These are phyloP conservation scores for Hydrochoerus hydrochaeris DNA, from an alignment of 2,113 vertebrate genomes.

Conservation along the genomic window DNA sequence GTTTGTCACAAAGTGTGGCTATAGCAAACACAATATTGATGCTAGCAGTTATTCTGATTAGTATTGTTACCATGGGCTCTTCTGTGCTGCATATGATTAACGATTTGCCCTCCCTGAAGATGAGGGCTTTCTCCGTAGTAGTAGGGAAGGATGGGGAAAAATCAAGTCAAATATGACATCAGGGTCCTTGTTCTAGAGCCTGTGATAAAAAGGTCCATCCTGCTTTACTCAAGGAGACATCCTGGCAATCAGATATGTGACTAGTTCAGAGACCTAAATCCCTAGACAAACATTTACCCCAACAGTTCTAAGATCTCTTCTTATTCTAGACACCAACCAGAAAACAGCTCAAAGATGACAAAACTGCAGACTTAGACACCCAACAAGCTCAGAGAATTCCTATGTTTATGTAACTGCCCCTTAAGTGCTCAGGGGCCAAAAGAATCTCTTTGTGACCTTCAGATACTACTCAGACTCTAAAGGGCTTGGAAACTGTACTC, in stretches of 20 bases:
- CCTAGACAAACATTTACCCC: not conserved
- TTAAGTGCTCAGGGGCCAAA: not conserved
- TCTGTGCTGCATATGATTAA: not conserved
- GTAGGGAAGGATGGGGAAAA: not conserved
- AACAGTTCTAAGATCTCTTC: not conserved
- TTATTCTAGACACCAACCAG: not conserved
- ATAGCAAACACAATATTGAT: not conserved
- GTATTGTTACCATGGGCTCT: not conserved
- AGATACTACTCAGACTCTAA: not conserved
- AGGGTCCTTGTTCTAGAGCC: not conserved
- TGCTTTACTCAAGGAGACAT: not conserved
- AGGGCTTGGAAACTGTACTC: too few relatives aligned
- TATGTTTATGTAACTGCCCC: not conserved
- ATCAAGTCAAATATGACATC: not conserved
- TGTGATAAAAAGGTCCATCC: not conserved
- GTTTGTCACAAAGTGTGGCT: not conserved
- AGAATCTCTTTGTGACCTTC: not conserved
- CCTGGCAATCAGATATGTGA: not conserved
- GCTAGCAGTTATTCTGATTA: not conserved
- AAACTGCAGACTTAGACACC: not conserved
- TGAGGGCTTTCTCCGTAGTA: not conserved
- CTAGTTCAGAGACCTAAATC: not conserved
- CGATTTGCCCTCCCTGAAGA: not conserved
- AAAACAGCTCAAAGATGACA: not conserved
- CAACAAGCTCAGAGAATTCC: not conserved